A percentile compares a stretch with the other conserved stretches of the same genome.
phyloP scores from a whole-genome alignment of 2,113 vertebrate species.

The Osmerus mordax region DNA sequence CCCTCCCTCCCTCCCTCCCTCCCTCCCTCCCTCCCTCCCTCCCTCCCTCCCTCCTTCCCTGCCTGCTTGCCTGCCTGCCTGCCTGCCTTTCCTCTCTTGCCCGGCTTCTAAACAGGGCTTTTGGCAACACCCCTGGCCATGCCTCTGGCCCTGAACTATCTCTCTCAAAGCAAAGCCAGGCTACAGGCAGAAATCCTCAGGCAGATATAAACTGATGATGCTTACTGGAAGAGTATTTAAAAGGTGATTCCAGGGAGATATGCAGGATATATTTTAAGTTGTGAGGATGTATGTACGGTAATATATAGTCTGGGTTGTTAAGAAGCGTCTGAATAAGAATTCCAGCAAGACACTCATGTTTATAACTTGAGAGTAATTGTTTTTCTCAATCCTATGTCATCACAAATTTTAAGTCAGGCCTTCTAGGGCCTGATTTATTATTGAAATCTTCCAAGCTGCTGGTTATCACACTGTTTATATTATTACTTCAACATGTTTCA shows the following conservation, averaged over 20 bases:
- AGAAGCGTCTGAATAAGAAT: not conserved
- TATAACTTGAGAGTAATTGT: slow-evolving; percentile 33
- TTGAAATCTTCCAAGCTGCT: slow-evolving; percentile 69
- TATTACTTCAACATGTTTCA: slow-evolving; percentile 76
- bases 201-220: too few species aligned
- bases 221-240: too few species aligned
- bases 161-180: not conserved
- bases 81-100: not conserved
- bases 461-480: slow-evolving; percentile 78
- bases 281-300: not conserved
- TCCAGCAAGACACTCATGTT: not conserved
- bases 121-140: not conserved
- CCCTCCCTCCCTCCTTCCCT: not conserved
- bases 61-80: not conserved
- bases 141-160: not conserved
- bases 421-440: slow-evolving; percentile 70
- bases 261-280: too few species aligned
- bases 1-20: not conserved
- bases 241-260: too few species aligned
- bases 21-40: not conserved
- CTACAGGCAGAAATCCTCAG: too few species aligned
- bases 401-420: slow-evolving; percentile 57
- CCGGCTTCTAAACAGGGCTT: not conserved
- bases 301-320: not conserved
- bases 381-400: slow-evolving; percentile 40